A percentile compares a stretch with the other conserved stretches of the same genome.
Conservation (phyloP, 2,888 invertebrate species). For the Zaprionus obscuricornis region DNA sequence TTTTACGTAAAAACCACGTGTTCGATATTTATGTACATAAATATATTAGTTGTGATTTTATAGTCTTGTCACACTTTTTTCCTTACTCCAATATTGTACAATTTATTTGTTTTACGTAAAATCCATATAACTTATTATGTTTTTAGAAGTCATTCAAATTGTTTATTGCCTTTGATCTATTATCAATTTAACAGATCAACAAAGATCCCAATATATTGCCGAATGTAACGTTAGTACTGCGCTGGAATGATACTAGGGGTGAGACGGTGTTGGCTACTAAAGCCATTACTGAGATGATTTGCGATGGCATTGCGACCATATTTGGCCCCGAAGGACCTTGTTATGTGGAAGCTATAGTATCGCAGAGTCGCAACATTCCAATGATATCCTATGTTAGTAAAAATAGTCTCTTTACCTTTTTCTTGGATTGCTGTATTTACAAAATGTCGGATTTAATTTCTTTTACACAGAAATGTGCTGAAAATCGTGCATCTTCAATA, state of each 20-base stretch:
- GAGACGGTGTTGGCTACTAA: conserved; percentile 93
- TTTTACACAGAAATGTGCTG: conserved; percentile 94
- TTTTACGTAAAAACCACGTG: too few species aligned
- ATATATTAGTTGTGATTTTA: too few species aligned
- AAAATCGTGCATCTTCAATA: conserved; percentile 93
- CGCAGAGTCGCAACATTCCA: conserved; percentile 96
- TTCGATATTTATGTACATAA: too few species aligned
- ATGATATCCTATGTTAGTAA: conserved; percentile 98
- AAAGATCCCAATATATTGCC: conserved; percentile 88
- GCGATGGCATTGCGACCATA: conserved; percentile 94
- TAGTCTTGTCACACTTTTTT: too few species aligned
- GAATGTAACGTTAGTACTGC: conserved; percentile 88
- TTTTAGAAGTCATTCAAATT: too few species aligned
- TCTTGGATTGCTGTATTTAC: too few species aligned
- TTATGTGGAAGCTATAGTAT: conserved; percentile 96
- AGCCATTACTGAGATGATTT: conserved; percentile 95
- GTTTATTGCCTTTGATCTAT: too few species aligned
- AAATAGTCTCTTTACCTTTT: conserved; percentile 4
- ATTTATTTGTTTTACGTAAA: too few species aligned
- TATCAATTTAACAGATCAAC: conserved; percentile 86
- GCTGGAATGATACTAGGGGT: conserved; percentile 93
- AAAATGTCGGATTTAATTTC: conserved; percentile 1
- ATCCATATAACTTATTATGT: too few species aligned
- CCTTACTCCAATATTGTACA: too few species aligned
- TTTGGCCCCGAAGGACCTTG: conserved; percentile 98